Base-by-base conservation (phyloP, 2,888 invertebrate genomes). In the Tyria jacobaeae region DNA sequence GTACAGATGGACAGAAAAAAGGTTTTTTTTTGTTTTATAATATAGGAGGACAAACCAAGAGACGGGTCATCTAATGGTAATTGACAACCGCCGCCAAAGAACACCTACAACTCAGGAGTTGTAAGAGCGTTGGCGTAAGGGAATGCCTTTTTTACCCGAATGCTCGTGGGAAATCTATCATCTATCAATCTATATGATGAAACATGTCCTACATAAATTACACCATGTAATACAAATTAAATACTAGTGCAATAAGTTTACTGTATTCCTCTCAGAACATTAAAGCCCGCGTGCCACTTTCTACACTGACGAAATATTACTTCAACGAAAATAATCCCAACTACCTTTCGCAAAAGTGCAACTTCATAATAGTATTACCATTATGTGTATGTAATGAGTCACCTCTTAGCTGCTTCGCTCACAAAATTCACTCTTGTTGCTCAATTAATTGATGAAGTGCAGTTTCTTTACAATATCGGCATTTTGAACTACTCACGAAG, bases 211-310 rank as follows among this genome's bases (percentile, higher is more conserved):
- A 21, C 17, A 48, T 39, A 39, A 64, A 64, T 52, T 52, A 64
- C 48, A 48, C 24, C 39, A 47, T 35, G 44, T 31, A 34, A 44
- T 25, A 71, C 66, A 64, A 62, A 31, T 56, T 62, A 39, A 54
- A 70, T 49, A 51, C 25, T 66, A 57, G 51, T 62, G 70, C 41
- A 63, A 62, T 62, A 66, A 60, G 51, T 67, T 67, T 51, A 52
- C 51, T 48, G 39, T 64, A 74, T 63, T 74, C 67, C 66, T 68
- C 56, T 66, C 60, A 54, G 41, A 57, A 55, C 55, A 68, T 64
- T 71, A 64, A 63, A 66, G 71, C 63, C 63, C 34, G 73, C 63
- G 79, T 73, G 79, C 79, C 39, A 79, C 79, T 78, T 79, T 76
- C 79, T 66, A 71, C 58, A 5, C 62, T 78, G 78, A 58, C 70